Conservation (phyloP, 2,113 vertebrate species). For the Tonatia bakeri region DNA sequence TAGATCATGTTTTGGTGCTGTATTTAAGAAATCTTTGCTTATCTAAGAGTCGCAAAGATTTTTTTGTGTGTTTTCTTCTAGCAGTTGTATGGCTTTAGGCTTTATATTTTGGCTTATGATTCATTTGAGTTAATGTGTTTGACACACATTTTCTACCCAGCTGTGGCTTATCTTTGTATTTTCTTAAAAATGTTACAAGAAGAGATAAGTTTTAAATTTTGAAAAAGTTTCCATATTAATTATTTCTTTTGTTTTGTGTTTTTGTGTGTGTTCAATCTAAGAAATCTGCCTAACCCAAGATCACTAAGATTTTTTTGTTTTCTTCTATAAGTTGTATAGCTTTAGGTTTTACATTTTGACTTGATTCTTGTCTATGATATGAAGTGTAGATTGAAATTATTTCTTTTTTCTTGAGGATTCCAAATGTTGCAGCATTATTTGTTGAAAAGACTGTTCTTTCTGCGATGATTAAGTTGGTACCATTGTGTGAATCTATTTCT, state of each 20-base stretch:
- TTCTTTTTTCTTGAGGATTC: background rate
- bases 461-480: background rate
- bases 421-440: background rate
- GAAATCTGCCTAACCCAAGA: too few species aligned
- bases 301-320: too few species aligned
- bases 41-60: background rate
- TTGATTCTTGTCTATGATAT: background rate
- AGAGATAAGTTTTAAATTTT: too few species aligned
- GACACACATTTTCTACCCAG: too few species aligned
- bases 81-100: background rate
- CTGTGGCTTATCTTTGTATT: too few species aligned
- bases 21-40: background rate
- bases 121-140: too few species aligned
- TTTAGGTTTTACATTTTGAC: background rate
- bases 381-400: background rate
- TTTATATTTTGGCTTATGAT: too few species aligned
- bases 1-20: background rate
- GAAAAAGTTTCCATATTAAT: too few species aligned
- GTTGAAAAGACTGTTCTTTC: background rate
- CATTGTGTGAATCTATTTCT: background rate
- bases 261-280: too few species aligned
- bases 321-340: too few species aligned
- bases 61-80: background rate
- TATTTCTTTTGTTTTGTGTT: too few species aligned
- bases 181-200: too few species aligned